Percentiles rank a stretch among this genome's conserved stretches.
Conservation (phyloP, 2,797 vertebrate species). For the Etheostoma perlongum region DNA sequence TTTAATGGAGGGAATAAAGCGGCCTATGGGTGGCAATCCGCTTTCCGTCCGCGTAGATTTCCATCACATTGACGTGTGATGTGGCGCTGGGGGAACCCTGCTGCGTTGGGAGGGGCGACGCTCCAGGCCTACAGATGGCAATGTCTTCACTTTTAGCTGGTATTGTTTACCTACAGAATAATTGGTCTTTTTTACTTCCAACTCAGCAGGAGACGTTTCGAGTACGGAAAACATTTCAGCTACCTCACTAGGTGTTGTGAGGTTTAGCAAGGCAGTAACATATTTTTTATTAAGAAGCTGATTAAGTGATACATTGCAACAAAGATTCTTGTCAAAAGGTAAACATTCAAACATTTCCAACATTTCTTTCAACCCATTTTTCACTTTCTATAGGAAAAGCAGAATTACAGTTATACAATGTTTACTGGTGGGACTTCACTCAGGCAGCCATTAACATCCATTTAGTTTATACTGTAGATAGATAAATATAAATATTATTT, state of each 20-base stretch:
- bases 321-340: background rate
- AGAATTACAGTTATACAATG: too few relatives aligned
- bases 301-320: background rate
- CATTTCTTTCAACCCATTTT: background rate
- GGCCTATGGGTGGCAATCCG: constrained; percentile 68
- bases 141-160: background rate
- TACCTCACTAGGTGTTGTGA: background rate
- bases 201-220: background rate
- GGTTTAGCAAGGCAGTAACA: background rate
- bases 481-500: too few relatives aligned
- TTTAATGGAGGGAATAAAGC: constrained; percentile 77
- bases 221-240: background rate
- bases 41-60: constrained; percentile 69
- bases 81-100: constrained; percentile 30
- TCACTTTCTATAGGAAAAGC: background rate
- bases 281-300: background rate
- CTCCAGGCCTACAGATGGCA: constrained; percentile 14
- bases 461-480: too few relatives aligned
- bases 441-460: too few relatives aligned
- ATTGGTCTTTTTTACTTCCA: background rate
- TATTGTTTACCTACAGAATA: background rate
- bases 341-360: constrained; percentile 5
- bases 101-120: background rate
- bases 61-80: constrained; percentile 66
- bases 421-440: too few relatives aligned